These are phyloP conservation scores for Cyprinus carpio DNA, from an alignment of 2,113 vertebrate genomes.

Conservation along the genomic window DNA sequence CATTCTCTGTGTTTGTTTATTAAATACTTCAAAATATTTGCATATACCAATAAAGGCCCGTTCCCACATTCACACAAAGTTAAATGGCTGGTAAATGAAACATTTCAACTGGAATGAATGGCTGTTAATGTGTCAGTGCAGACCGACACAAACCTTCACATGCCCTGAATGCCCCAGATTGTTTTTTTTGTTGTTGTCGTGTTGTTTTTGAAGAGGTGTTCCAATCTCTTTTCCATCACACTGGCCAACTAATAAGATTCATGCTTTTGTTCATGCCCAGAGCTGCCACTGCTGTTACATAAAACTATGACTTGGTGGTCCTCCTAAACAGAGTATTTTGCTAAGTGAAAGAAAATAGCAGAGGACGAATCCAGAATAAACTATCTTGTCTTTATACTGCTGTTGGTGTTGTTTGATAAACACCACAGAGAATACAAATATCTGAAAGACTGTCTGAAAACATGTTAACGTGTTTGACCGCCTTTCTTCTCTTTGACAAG, in stretches of 20 bases:
- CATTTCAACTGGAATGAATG: no score
- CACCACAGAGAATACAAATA: not conserved
- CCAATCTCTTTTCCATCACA: not conserved
- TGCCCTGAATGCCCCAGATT: not conserved
- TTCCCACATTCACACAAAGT: not conserved
- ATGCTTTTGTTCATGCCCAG: not conserved
- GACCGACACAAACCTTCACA: not conserved
- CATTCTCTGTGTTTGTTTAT: not conserved
- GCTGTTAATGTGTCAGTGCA: not conserved
- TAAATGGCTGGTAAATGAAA: not conserved
- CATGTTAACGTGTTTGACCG: no score
- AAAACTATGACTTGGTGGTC: not conserved
- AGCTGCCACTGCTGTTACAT: not conserved
- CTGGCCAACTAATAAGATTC: not conserved
- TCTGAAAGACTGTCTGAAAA: not conserved
- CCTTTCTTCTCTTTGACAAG: no score
- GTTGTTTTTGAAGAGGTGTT: not conserved
- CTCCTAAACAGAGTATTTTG: not conserved
- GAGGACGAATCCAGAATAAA: not conserved
- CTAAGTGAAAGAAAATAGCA: not conserved
- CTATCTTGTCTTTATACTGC: not conserved
- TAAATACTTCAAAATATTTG: not conserved
- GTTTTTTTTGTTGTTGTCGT: no score
- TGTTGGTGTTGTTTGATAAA: not conserved
- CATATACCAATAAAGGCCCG: not conserved